These are phyloP conservation scores for Ophion slaviceki DNA, from an alignment of 2,888 invertebrate genomes.

Conservation along the genomic window DNA sequence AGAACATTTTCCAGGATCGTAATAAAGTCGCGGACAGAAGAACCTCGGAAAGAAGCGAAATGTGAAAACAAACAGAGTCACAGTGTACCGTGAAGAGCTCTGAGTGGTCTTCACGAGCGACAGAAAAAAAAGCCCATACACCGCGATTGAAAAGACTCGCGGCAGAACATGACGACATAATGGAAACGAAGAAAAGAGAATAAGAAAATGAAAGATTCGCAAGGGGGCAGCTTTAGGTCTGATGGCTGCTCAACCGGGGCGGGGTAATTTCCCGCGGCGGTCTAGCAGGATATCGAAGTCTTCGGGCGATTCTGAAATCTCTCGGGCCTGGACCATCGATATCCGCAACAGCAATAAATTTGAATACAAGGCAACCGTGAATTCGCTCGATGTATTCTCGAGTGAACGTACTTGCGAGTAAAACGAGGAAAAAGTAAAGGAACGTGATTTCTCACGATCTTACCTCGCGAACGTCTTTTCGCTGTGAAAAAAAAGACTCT, in stretches of 20 bases:
- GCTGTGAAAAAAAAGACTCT: not conserved
- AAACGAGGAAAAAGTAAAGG: conserved; percentile 12
- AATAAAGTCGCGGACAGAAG: conserved; percentile 21
- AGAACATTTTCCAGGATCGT: conserved; percentile 4
- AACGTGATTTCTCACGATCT: conserved; percentile 19
- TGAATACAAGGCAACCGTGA: conserved; percentile 50
- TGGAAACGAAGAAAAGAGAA: conserved; percentile 25
- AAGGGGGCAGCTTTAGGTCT: conserved; percentile 41
- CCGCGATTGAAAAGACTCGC: conserved; percentile 25
- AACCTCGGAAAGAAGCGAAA: conserved; percentile 35
- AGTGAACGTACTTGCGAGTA: conserved; percentile 12
- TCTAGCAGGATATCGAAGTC: conserved; percentile 54
- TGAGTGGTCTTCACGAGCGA: not conserved
- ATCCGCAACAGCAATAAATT: conserved; percentile 65
- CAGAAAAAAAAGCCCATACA: conserved; percentile 14
- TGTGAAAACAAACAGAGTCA: conserved; percentile 30
- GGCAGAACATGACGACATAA: conserved; percentile 38
- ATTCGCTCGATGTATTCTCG: conserved; percentile 21
- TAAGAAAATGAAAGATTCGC: conserved; percentile 48
- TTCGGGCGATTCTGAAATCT: conserved; percentile 44
- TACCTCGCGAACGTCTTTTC: conserved; percentile 6
- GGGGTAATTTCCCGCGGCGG: conserved; percentile 55
- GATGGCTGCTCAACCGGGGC: conserved; percentile 31
- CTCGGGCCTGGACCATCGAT: conserved; percentile 43
- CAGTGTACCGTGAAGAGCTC: conserved; percentile 21